Evolutionary conservation across 1,140 invertebrate genomes (phyloP).

Genomic region (Pomacea maculata): DNA sequence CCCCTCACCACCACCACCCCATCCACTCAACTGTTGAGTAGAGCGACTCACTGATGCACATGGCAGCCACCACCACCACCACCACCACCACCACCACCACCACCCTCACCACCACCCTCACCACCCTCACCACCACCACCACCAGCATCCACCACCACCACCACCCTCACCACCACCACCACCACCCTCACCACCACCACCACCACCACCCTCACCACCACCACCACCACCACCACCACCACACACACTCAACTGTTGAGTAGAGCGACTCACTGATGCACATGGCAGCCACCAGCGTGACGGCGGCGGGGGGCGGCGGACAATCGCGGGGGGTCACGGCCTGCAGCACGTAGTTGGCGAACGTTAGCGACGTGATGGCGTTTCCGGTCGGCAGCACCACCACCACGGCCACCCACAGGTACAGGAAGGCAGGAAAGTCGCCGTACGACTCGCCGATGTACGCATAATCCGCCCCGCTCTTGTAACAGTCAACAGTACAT

Average conservation of each 20-base stretch:
- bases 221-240: too few species aligned
- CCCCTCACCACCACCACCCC: too few species aligned
- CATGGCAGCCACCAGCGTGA: constrained; percentile 49
- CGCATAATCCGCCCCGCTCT: constrained; percentile 95
- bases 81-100: too few species aligned
- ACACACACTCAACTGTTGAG: neutral
- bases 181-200: too few species aligned
- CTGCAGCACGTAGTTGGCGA: constrained; percentile 93
- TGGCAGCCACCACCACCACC: constrained; percentile 42
- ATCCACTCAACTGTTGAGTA: neutral
- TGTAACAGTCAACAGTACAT: neutral
- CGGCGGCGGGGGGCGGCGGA: constrained; percentile 42
- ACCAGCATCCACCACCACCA: too few species aligned
- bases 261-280: constrained; percentile 57
- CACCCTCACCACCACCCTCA: too few species aligned
- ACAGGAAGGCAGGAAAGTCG: constrained; percentile 89
- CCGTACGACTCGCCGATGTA: constrained; percentile 92
- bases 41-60: constrained; percentile 58
- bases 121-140: too few species aligned
- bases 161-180: too few species aligned
- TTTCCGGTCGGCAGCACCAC: constrained; percentile 85
- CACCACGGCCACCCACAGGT: constrained; percentile 83
- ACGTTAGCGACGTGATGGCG: constrained; percentile 95
- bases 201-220: too few species aligned
- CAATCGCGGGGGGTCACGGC: constrained; percentile 78